Base-by-base conservation (phyloP, 1,140 invertebrate species). In the Bombus huntii region DNA sequence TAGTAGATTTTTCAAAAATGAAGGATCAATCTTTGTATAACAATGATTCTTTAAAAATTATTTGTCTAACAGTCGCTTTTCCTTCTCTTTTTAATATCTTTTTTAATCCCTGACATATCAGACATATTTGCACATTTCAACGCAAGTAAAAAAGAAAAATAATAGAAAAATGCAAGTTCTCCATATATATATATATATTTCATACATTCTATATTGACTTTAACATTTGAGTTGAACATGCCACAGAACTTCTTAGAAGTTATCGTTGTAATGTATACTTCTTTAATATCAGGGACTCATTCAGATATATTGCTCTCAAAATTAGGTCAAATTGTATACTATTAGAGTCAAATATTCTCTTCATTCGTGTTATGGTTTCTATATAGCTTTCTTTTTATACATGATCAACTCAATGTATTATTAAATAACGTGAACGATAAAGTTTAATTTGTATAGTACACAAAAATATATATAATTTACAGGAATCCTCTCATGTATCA, bases 381-480 rank as follows among this genome's bases (percentile, higher is more conserved):
- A 44, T 44, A 73, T 79, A 78, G 34, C n/a, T 12, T 34, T 66
- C 13, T 25, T 59, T 42, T 59, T 34, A 12, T 44, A 68, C 42
- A 57, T 78, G 82, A 70, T 39, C 44, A 83, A 68, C 44, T 68
- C 73, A 68, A 79, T 65, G 25, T 53, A 57, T 59, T 59, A 79
- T 80, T 34, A 72, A 59, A 84, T 59, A 84, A 79, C 53, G 53
- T 22, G 31, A 80, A 79, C 31, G 39, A 83, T 72, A 57, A 68
- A 80, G 66, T 73, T 53, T 81, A 77, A 83, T 47, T 87, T 70
- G 15, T 87, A 87, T 79, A 76, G 65, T 71, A 88, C 76, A 83
- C 39, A 73, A 28, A 53, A 83, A 79, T 66, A 34, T 66, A 34
- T 66, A 86, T 83, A 87, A 90, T 80, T 90, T 90, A 87, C 84